A percentile compares a stretch with the other conserved stretches of the same genome.
Conservation (phyloP, 2,888 invertebrate genomes). For the Galeruca laticollis region DNA sequence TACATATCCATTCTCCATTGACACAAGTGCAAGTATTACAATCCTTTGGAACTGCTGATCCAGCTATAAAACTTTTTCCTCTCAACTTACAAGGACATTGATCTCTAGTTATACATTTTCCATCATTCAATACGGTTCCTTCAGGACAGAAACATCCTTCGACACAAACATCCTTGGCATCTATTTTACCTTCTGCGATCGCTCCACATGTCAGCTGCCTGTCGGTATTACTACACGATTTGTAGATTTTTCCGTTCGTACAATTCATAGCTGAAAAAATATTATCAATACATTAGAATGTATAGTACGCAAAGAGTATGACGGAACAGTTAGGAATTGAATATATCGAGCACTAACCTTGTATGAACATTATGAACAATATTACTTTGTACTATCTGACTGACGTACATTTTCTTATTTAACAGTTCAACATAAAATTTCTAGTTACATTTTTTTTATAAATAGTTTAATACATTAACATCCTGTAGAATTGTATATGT, state of each 20-base stretch:
- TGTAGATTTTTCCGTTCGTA: conserved; percentile 80
- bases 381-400: too few relatives aligned
- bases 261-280: conserved; percentile 80
- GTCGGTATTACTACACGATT: conserved; percentile 77
- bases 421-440: too few relatives aligned
- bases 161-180: conserved; percentile 72
- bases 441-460: too few relatives aligned
- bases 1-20: conserved; percentile 84
- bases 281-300: not conserved
- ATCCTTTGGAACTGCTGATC: conserved; percentile 78
- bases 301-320: too few relatives aligned
- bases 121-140: conserved; percentile 80
- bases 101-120: conserved; percentile 77
- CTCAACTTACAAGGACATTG: conserved; percentile 86
- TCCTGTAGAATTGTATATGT: too few relatives aligned
- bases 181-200: conserved; percentile 58
- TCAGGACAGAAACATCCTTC: conserved; percentile 92
- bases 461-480: too few relatives aligned
- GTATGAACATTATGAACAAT: too few relatives aligned
- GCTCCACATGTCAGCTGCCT: conserved; percentile 81
- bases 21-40: conserved; percentile 88
- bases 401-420: too few relatives aligned
- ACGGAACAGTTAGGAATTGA: too few relatives aligned
- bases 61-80: conserved; percentile 79
- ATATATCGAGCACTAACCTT: too few relatives aligned